Conservation (phyloP, 2,113 vertebrate genomes). For the Hypomesus transpacificus region DNA sequence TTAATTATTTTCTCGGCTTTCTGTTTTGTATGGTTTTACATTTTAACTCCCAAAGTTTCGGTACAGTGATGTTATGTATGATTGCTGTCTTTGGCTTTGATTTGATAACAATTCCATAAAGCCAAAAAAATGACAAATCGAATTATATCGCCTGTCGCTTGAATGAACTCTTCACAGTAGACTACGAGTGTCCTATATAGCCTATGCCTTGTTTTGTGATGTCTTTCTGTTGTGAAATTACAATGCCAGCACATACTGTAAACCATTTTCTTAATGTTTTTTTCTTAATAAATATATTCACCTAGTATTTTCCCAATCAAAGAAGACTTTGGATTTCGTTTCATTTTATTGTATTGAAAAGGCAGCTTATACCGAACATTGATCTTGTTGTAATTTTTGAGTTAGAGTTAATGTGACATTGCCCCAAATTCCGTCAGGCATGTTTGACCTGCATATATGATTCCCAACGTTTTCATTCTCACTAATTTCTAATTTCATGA, state of each 20-base stretch:
- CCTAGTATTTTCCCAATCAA: constrained; percentile 35
- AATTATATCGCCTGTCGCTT: not conserved
- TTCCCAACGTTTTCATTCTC: constrained; percentile 59
- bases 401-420: not conserved
- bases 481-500: constrained; percentile 61
- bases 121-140: constrained; percentile 33
- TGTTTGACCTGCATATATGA: not conserved
- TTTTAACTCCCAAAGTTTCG: no score
- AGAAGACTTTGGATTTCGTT: constrained; percentile 13
- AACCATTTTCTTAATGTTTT: constrained; percentile 52
- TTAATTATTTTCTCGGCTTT: no score
- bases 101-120: constrained; percentile 18
- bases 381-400: not conserved
- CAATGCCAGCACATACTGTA: constrained; percentile 54
- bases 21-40: no score
- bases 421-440: not conserved
- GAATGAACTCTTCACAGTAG: constrained; percentile 19
- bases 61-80: no score
- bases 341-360: constrained; percentile 16
- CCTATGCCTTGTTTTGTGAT: constrained; percentile 51
- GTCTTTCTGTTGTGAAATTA: constrained; percentile 46
- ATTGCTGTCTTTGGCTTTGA: no score
- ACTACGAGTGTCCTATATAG: constrained; percentile 43
- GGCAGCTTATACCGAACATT: not conserved
- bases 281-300: constrained; percentile 51